Percentiles rank a stretch among this genome's conserved stretches.
These are phyloP conservation scores for Diplodus puntazzo DNA, from an alignment of 2,797 vertebrate genomes.

Conservation along the genomic window DNA sequence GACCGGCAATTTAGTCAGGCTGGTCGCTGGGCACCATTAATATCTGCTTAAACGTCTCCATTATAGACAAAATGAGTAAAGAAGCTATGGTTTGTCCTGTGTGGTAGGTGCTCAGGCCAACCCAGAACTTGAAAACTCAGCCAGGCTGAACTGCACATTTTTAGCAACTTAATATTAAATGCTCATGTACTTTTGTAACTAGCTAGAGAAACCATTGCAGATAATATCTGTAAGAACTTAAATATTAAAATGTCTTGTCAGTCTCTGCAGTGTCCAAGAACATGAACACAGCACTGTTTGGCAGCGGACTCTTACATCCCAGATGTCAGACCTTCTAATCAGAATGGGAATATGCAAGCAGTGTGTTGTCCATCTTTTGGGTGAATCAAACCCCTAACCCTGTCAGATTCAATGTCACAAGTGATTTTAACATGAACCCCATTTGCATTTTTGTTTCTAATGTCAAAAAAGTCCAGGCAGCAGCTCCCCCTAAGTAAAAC, in stretches of 20 bases:
- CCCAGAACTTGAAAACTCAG: neutral
- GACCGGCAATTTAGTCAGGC: no score
- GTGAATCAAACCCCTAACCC: neutral
- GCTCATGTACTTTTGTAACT: neutral
- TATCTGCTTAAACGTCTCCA: no score
- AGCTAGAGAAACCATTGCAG: neutral
- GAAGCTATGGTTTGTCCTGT: no score
- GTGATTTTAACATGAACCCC: neutral
- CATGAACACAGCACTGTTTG: neutral
- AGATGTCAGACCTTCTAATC: constrained; percentile 24
- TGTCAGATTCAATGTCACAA: neutral
- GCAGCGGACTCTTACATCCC: neutral
- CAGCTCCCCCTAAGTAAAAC: neutral
- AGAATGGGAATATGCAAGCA: constrained; percentile 13
- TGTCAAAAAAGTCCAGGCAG: neutral
- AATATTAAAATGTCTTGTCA: neutral
- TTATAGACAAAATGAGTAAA: no score
- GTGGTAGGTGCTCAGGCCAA: no score
- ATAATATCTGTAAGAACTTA: neutral
- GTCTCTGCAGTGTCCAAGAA: neutral
- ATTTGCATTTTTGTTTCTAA: neutral
- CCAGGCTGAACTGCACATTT: no score
- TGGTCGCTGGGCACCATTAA: no score
- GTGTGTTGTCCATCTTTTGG: neutral
- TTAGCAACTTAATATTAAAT: neutral